Evolutionary conservation across 2,888 invertebrate species (phyloP).

Genomic region (Lithosia quadra): DNA sequence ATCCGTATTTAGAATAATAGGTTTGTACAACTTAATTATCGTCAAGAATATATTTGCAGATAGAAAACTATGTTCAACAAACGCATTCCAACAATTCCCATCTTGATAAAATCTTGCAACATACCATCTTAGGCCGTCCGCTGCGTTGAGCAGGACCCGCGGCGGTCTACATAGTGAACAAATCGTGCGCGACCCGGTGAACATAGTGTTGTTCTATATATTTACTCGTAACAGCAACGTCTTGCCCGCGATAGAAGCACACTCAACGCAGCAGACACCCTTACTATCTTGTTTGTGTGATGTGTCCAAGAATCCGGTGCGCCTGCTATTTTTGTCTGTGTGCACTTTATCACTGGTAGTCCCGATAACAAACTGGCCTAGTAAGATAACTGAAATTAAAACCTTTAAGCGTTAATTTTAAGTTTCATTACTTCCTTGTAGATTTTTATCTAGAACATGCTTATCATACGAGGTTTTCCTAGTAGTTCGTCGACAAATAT

Average conservation of each 20-base stretch:
- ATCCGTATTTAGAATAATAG: too few relatives aligned
- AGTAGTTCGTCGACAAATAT: too few relatives aligned
- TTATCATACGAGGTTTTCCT: too few relatives aligned
- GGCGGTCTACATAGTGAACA: too few relatives aligned
- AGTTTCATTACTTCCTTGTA: conserved; percentile 20
- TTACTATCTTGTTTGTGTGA: not conserved
- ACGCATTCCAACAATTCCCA: not conserved
- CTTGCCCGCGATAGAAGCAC: too few relatives aligned
- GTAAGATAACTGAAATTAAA: conserved; percentile 55
- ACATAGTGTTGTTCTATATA: too few relatives aligned
- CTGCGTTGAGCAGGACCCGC: not conserved
- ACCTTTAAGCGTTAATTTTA: conserved; percentile 20
- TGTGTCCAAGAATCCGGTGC: not conserved
- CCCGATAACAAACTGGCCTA: conserved; percentile 56
- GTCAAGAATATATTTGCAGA: not conserved
- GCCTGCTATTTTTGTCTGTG: conserved; percentile 12
- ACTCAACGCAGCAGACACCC: not conserved
- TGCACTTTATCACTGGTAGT: conserved; percentile 34
- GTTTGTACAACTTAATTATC: not conserved
- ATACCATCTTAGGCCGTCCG: not conserved
- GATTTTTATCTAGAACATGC: too few relatives aligned
- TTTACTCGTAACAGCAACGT: too few relatives aligned
- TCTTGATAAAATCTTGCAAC: conserved; percentile 10
- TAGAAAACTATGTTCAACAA: not conserved
- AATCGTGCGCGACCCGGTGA: too few relatives aligned